These are phyloP conservation scores for Drosophila fuyamai DNA, from an alignment of 1,140 invertebrate genomes.

Conservation along the genomic window DNA sequence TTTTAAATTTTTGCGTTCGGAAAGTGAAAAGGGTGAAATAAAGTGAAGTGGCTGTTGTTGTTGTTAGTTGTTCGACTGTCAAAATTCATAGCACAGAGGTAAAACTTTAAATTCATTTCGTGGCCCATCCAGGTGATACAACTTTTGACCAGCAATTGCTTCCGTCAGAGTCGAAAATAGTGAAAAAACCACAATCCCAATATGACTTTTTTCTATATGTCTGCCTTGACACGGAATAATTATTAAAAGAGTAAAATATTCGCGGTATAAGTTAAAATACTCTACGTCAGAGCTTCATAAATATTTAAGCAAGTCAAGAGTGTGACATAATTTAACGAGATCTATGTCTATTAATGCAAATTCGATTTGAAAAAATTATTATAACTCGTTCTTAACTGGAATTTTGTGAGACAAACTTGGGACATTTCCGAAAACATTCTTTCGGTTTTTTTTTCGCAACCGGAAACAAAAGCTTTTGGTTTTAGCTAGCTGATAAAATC, in stretches of 20 bases:
- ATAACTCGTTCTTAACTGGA: slow-evolving; percentile 8
- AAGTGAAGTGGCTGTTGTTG: slow-evolving; percentile 2
- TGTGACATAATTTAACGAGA: slow-evolving; percentile 30
- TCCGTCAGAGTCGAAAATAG: not conserved
- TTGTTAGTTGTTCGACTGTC: slow-evolving; percentile 3
- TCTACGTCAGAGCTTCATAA: slow-evolving; percentile 27
- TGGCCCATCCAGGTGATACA: not conserved
- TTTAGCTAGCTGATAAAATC: not conserved
- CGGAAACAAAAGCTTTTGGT: slow-evolving; percentile 5
- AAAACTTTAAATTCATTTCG: slow-evolving; percentile 1
- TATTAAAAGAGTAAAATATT: slow-evolving; percentile 11
- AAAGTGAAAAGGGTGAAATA: slow-evolving; percentile 2
- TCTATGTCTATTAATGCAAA: slow-evolving; percentile 10
- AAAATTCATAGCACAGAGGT: not conserved
- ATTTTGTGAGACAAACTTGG: slow-evolving; percentile 4
- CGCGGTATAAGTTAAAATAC: slow-evolving; percentile 5
- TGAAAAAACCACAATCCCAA: not conserved
- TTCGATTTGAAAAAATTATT: not conserved
- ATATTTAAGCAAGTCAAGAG: slow-evolving; percentile 11
- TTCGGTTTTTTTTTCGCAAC: not conserved
- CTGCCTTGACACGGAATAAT: not conserved
- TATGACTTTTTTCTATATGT: no score
- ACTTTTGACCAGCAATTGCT: not conserved
- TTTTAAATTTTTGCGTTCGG: not conserved
- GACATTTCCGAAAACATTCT: slow-evolving; percentile 16